Evolutionary conservation across 2,797 vertebrate species (phyloP).

Genomic region (Tamandua tetradactyla): DNA sequence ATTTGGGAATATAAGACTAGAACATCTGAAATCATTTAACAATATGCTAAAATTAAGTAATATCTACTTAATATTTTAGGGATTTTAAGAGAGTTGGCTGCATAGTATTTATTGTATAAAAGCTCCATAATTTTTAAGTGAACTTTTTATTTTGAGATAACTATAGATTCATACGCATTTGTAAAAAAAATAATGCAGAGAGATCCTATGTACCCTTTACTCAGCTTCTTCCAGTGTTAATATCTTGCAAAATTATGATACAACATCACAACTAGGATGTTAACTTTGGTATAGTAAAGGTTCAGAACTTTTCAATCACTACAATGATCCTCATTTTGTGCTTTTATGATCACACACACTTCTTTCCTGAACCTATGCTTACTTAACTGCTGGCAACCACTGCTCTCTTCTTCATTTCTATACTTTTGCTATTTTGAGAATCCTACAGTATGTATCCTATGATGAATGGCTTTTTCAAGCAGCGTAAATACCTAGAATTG

Average conservation of each 20-base stretch:
- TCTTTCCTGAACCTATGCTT: not conserved
- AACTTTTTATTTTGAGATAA: not conserved
- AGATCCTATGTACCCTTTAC: not conserved
- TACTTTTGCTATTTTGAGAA: not conserved
- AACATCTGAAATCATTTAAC: not conserved
- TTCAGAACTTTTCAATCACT: not conserved
- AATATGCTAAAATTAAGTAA: not conserved
- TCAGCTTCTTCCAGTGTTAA: too few species aligned
- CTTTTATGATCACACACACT: not conserved
- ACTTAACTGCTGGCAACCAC: not conserved
- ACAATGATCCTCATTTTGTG: not conserved
- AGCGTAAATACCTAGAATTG: not conserved
- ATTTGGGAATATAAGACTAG: not conserved
- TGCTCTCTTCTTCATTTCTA: not conserved
- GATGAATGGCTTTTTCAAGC: not conserved
- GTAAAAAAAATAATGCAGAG: not conserved
- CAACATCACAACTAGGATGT: not conserved
- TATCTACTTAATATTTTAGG: not conserved
- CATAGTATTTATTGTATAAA: not conserved
- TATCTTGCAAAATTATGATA: not conserved
- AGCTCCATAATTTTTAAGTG: not conserved
- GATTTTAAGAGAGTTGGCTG: not conserved
- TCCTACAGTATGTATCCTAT: not conserved
- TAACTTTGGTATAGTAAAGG: not conserved
- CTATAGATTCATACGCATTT: not conserved